Evolutionary conservation across 1,140 invertebrate species (phyloP).

Genomic region (Drosophila nebulosa): DNA sequence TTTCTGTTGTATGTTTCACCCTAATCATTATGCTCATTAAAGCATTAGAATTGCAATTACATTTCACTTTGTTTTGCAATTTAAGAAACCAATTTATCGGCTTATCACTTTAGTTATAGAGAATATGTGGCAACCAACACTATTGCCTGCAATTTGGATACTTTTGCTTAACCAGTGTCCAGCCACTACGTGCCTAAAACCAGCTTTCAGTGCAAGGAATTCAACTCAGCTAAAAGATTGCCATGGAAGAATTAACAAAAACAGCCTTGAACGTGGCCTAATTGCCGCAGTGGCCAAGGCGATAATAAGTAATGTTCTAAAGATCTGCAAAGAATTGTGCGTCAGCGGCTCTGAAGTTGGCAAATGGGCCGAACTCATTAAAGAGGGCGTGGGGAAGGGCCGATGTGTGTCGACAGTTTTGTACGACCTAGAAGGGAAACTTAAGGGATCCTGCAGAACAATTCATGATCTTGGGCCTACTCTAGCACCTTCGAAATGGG

Average conservation of each 20-base stretch:
- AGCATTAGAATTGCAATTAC: background rate
- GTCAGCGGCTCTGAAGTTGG: background rate
- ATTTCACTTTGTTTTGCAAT: background rate
- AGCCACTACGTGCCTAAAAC: too few species aligned
- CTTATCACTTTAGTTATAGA: background rate
- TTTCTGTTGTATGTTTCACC: too few species aligned
- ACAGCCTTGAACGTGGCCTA: background rate
- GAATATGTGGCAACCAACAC: background rate
- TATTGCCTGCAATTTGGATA: background rate
- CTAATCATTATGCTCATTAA: background rate
- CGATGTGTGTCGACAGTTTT: background rate
- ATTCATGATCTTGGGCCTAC: background rate
- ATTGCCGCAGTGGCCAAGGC: background rate
- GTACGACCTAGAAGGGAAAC: background rate
- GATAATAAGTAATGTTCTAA: background rate
- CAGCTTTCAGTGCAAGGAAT: background rate
- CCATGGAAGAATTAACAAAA: background rate
- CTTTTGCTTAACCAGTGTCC: background rate
- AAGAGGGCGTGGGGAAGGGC: background rate
- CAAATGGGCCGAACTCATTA: background rate
- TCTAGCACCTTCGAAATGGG: background rate
- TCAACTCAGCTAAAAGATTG: background rate
- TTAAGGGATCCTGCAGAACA: background rate
- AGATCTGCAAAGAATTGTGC: background rate
- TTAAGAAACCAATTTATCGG: background rate